These are phyloP conservation scores for Marmota monax DNA, from an alignment of 2,113 vertebrate genomes.

Conservation along the genomic window DNA sequence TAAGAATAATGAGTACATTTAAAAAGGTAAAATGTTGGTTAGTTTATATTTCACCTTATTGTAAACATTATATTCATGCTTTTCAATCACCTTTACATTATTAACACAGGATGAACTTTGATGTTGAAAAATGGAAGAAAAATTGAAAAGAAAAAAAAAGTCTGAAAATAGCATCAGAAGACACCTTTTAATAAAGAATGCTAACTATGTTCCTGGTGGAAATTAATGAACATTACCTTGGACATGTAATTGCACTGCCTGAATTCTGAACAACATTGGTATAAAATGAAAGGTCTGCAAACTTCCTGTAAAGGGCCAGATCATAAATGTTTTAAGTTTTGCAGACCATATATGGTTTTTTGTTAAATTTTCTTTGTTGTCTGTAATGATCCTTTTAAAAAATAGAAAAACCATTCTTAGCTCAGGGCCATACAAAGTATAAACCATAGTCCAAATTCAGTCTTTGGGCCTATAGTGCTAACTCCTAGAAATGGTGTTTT, in stretches of 20 bases:
- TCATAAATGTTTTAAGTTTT: constrained; percentile 39
- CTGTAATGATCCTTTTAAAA: constrained; percentile 31
- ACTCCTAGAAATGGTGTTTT: not conserved
- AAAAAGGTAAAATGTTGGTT: not conserved
- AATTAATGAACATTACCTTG: constrained; percentile 64
- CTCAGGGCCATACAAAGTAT: constrained; percentile 42
- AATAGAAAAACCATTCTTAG: constrained; percentile 41
- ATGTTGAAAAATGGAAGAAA: constrained; percentile 56
- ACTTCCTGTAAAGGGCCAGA: constrained; percentile 37
- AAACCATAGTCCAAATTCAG: not conserved
- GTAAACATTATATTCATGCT: constrained; percentile 48
- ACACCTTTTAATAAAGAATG: constrained; percentile 70
- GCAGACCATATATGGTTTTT: not conserved
- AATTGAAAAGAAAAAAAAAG: constrained; percentile 67
- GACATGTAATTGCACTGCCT: constrained; percentile 54
- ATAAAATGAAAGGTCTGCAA: constrained; percentile 37
- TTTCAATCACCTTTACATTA: constrained; percentile 65
- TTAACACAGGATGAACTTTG: constrained; percentile 88
- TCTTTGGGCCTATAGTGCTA: not conserved
- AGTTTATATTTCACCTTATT: not conserved
- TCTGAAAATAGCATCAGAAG: constrained; percentile 77
- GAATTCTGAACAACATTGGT: constrained; percentile 58
- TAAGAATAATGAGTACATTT: constrained; percentile 3
- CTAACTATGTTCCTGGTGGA: constrained; percentile 44
- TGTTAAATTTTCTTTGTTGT: not conserved